Evolutionary conservation across 2,113 vertebrate genomes (phyloP).

Genomic region (Macroglossus sobrinus): DNA sequence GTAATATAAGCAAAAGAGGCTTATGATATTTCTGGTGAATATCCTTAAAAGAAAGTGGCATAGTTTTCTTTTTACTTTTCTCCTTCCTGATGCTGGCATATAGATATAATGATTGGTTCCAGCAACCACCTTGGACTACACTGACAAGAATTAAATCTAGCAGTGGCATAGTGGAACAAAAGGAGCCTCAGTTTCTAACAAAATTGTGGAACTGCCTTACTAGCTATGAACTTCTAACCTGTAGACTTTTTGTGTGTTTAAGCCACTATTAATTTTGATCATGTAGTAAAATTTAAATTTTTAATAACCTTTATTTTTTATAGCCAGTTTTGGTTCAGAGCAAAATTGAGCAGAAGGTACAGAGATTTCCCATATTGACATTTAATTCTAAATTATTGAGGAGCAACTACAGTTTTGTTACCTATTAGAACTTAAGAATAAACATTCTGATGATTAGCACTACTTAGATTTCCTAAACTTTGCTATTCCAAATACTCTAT

Average conservation of each 20-base stretch:
- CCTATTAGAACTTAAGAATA: neutral
- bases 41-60: neutral
- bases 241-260: neutral
- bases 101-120: neutral
- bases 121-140: neutral
- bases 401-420: neutral
- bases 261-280: neutral
- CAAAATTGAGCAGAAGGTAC: neutral
- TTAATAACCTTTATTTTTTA: neutral
- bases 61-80: neutral
- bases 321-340: neutral
- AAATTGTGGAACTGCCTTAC: neutral
- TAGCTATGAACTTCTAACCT: neutral
- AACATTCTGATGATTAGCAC: neutral
- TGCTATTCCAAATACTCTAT: neutral
- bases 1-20: neutral
- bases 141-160: neutral
- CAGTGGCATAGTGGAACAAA: neutral
- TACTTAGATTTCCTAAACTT: neutral
- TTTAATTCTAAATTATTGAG: neutral
- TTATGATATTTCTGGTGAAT: neutral
- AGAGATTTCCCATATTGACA: neutral
- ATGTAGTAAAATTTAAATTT: slow-evolving; percentile 7
- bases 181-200: neutral
- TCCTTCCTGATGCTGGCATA: neutral